Conservation (phyloP, 2,888 invertebrate genomes). For the Calephelis perditalis region DNA sequence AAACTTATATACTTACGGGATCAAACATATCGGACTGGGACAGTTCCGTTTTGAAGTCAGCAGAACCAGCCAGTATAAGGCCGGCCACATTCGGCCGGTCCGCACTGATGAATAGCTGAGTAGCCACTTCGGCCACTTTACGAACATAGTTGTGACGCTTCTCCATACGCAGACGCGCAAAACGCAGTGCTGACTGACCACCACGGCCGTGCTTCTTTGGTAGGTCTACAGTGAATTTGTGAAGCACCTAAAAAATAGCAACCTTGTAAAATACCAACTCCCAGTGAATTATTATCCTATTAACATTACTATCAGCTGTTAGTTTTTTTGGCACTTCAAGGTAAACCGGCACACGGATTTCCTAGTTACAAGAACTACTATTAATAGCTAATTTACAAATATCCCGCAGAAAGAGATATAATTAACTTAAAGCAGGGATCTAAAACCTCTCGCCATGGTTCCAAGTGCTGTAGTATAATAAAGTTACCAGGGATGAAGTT, state of each 20-base stretch:
- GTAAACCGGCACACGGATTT: no score
- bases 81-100: constrained; percentile 99
- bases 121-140: constrained; percentile 91
- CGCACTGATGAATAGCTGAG: constrained; percentile 97
- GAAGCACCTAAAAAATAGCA: constrained; percentile 82
- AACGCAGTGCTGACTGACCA: constrained; percentile 99
- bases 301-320: neutral
- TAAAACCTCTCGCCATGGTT: no score
- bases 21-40: constrained; percentile 99
- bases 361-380: no score
- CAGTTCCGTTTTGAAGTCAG: constrained; percentile 99
- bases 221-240: constrained; percentile 98
- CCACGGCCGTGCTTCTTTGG: constrained; percentile 99
- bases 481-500: no score
- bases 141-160: constrained; percentile 99
- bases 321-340: no score
- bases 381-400: no score
- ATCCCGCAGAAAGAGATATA: no score
- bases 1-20: constrained; percentile 82
- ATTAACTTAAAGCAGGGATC: no score
- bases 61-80: constrained; percentile 98
- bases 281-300: neutral
- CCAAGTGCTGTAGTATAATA: no score
- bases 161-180: constrained; percentile 99
- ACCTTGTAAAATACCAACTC: neutral